phyloP scores from a whole-genome alignment of 2,888 invertebrate species.

The Agrilus cyanescens region DNA sequence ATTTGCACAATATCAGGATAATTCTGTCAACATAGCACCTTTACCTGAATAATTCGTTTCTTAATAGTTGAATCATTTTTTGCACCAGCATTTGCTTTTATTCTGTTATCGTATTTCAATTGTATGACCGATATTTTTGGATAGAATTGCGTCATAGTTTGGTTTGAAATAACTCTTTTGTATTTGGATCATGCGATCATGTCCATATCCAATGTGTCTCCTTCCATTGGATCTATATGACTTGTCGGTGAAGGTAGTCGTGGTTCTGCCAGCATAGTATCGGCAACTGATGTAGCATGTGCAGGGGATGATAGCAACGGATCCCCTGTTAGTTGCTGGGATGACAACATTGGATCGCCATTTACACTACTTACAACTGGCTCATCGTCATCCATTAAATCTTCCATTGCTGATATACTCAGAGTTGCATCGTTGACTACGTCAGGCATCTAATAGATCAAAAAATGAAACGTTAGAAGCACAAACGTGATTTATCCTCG shows the following conservation, averaged over 20 bases:
- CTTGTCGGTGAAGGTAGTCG: slow-evolving; percentile 35
- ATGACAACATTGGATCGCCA: slow-evolving; percentile 39
- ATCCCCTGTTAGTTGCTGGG: slow-evolving; percentile 44
- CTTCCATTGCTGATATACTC: slow-evolving; percentile 50
- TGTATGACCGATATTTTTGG: too few species aligned
- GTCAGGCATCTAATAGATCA: slow-evolving; percentile 41
- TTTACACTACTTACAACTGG: slow-evolving; percentile 30
- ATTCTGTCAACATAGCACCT: too few species aligned
- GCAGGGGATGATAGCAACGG: slow-evolving; percentile 48
- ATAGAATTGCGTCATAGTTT: background rate
- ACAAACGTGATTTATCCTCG: too few species aligned
- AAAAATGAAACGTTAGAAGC: slow-evolving; percentile 4
- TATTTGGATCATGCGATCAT: slow-evolving; percentile 38
- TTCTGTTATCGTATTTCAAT: too few species aligned
- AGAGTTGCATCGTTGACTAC: slow-evolving; percentile 44
- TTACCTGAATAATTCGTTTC: background rate
- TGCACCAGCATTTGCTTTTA: too few species aligned
- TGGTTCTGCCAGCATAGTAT: slow-evolving; percentile 46
- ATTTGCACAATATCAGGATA: too few species aligned
- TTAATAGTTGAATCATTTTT: background rate
- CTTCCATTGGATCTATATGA: slow-evolving; percentile 34
- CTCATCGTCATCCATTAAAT: slow-evolving; percentile 41
- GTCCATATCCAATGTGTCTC: slow-evolving; percentile 42
- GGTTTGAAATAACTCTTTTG: too few species aligned
- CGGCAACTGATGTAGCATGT: slow-evolving; percentile 45